Conservation (phyloP, 2,113 vertebrate species). For the Sphyrna mokarran region DNA sequence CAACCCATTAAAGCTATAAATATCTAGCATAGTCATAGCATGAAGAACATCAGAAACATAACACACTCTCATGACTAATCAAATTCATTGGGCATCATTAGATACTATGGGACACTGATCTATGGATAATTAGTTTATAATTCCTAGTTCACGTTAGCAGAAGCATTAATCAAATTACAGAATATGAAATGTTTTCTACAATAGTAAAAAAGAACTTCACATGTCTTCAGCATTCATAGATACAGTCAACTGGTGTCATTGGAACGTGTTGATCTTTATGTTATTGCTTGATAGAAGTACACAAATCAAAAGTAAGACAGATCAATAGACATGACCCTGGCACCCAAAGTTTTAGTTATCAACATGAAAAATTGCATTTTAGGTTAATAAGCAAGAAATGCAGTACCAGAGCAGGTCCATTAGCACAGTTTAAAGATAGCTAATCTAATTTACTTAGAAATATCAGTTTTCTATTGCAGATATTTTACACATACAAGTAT, state of each 20-base stretch:
- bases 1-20: background rate
- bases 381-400: background rate
- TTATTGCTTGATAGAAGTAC: background rate
- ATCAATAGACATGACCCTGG: background rate
- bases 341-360: background rate
- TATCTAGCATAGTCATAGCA: background rate
- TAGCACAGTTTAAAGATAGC: background rate
- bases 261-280: background rate
- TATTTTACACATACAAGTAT: background rate
- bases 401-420: background rate
- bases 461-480: constrained; percentile 3
- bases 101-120: background rate
- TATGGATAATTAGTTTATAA: background rate
- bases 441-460: background rate
- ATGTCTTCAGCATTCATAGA: background rate
- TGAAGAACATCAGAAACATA: background rate
- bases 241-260: background rate
- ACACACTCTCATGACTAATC: background rate
- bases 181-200: background rate
- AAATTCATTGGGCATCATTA: background rate
- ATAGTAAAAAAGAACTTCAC: background rate
- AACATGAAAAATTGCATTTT: background rate
- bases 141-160: background rate
- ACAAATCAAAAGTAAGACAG: background rate
- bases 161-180: background rate